Percentiles rank a stretch among this genome's conserved stretches.
Conservation (phyloP, 2,888 invertebrate species). For the Cephonodes hylas region DNA sequence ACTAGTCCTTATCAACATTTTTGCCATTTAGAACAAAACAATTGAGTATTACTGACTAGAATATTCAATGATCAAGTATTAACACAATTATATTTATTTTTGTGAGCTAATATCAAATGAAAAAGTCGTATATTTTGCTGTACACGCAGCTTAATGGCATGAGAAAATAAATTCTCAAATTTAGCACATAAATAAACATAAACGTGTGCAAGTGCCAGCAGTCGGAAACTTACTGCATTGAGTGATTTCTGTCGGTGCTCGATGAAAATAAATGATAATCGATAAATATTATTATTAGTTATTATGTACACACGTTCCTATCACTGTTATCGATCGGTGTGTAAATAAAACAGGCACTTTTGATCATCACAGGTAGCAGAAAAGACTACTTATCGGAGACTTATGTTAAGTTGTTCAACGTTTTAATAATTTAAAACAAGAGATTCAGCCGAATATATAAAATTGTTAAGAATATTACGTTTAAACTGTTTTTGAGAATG, state of each 20-base stretch:
- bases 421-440: background rate
- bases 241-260: constrained; percentile 30
- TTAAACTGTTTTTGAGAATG: too few species aligned
- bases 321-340: constrained; percentile 48
- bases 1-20: constrained; percentile 74
- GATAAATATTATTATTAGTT: constrained; percentile 49
- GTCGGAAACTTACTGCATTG: constrained; percentile 42
- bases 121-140: constrained; percentile 66
- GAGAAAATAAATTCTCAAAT: constrained; percentile 33
- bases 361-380: constrained; percentile 33
- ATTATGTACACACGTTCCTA: constrained; percentile 38
- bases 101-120: constrained; percentile 60
- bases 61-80: constrained; percentile 12
- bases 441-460: background rate
- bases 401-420: background rate
- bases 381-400: background rate
- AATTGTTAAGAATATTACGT: background rate
- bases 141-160: constrained; percentile 60
- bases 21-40: constrained; percentile 53
- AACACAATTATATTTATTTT: background rate
- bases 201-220: constrained; percentile 38
- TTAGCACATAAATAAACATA: constrained; percentile 35
- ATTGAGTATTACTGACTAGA: constrained; percentile 30
- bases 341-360: constrained; percentile 53
- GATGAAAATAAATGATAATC: constrained; percentile 56